Conservation (phyloP, 2,797 vertebrate species). For the Sphenodon punctatus region DNA sequence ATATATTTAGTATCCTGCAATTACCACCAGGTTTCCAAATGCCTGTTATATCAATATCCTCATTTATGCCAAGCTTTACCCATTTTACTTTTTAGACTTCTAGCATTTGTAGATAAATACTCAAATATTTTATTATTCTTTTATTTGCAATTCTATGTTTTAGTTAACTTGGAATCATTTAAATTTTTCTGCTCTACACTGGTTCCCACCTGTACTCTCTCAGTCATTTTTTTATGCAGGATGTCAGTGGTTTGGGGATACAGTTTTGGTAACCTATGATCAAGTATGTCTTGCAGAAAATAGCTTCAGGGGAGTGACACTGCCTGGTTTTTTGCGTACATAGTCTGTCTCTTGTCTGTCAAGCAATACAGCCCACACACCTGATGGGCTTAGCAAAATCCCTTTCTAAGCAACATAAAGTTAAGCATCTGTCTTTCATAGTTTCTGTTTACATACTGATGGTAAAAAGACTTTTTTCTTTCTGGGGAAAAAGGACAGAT, state of each 20-base stretch:
- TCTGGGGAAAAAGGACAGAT: neutral
- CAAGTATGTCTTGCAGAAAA: neutral
- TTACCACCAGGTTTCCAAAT: too few relatives aligned
- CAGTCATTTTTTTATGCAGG: neutral
- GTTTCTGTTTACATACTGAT: neutral
- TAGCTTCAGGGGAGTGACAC: neutral
- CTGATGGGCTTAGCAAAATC: neutral
- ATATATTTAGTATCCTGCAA: too few relatives aligned
- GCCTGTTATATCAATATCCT: too few relatives aligned
- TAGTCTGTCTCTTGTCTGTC: neutral
- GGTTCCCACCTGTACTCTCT: too few relatives aligned
- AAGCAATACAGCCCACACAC: neutral
- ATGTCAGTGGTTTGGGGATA: neutral
- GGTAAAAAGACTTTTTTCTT: neutral
- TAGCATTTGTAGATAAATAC: too few relatives aligned
- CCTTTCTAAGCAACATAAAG: neutral
- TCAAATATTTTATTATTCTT: too few relatives aligned
- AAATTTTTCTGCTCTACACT: too few relatives aligned
- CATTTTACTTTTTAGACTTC: too few relatives aligned
- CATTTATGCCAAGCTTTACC: too few relatives aligned
- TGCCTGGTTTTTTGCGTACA: neutral
- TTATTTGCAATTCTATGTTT: neutral
- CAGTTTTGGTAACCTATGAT: neutral
- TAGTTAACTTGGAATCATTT: too few relatives aligned
- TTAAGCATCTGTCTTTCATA: neutral